Evolutionary conservation across 2,888 invertebrate species (phyloP).

Genomic region (Cantharis nigra): DNA sequence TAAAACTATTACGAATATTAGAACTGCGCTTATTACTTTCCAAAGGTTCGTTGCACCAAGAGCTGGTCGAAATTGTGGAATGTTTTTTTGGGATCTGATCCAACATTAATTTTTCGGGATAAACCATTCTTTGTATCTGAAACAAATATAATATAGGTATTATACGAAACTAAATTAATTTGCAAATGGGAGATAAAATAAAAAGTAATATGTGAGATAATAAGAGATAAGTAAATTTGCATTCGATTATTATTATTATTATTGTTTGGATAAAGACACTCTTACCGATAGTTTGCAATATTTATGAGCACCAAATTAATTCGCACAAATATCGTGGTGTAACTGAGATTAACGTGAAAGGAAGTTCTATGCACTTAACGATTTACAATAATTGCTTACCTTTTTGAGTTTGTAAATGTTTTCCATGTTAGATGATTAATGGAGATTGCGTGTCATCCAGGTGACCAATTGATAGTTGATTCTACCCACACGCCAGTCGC

Average conservation of each 20-base stretch:
- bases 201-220: background rate
- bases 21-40: conserved; percentile 32
- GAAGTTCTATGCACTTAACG: conserved; percentile 8
- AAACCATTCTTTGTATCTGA: conserved; percentile 53
- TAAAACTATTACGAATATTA: background rate
- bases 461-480: conserved; percentile 28
- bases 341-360: background rate
- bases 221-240: background rate
- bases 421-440: conserved; percentile 54
- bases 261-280: background rate
- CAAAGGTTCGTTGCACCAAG: conserved; percentile 52
- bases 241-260: background rate
- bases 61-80: conserved; percentile 41
- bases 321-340: background rate
- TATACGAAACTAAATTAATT: background rate
- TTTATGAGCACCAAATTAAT: background rate
- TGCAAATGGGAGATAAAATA: background rate
- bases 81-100: conserved; percentile 47
- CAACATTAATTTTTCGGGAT: conserved; percentile 52
- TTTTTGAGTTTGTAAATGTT: conserved; percentile 55
- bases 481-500: conserved; percentile 24
- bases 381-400: conserved; percentile 43
- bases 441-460: conserved; percentile 49
- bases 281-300: background rate
- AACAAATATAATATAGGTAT: background rate